Conservation (phyloP, 2,888 invertebrate species). For the Rhamnusium bicolor region DNA sequence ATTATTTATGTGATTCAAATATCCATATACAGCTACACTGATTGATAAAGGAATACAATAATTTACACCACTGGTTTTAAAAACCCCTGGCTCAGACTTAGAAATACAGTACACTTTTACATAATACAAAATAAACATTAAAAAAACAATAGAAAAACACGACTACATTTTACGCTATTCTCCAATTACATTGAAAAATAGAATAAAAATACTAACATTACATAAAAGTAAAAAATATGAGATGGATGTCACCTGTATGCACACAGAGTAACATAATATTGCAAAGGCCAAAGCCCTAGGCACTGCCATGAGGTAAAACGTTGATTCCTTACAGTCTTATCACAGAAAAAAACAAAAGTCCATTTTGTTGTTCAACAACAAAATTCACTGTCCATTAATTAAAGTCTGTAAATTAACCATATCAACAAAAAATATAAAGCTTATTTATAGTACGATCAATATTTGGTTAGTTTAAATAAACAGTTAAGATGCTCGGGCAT, state of each 20-base stretch:
- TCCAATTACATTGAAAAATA: conserved; percentile 53
- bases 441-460: conserved; percentile 45
- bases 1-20: conserved; percentile 24
- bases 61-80: conserved; percentile 63
- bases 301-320: conserved; percentile 72
- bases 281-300: conserved; percentile 67
- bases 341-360: conserved; percentile 69
- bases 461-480: conserved; percentile 27
- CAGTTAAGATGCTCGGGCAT: conserved; percentile 80
- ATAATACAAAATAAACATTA: conserved; percentile 61
- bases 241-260: conserved; percentile 32
- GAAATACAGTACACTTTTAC: conserved; percentile 68
- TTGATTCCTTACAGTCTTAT: conserved; percentile 67
- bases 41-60: conserved; percentile 67
- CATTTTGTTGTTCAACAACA: conserved; percentile 30
- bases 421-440: conserved; percentile 47
- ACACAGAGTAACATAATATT: conserved; percentile 58
- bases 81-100: conserved; percentile 67
- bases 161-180: conserved; percentile 57
- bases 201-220: conserved; percentile 48
- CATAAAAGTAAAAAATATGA: conserved; percentile 40
- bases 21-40: conserved; percentile 58
- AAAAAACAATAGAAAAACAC: conserved; percentile 60
- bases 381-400: conserved; percentile 23
- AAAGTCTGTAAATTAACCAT: conserved; percentile 35